Conservation (phyloP, 1,140 invertebrate species). For the Dendroctonus valens region DNA sequence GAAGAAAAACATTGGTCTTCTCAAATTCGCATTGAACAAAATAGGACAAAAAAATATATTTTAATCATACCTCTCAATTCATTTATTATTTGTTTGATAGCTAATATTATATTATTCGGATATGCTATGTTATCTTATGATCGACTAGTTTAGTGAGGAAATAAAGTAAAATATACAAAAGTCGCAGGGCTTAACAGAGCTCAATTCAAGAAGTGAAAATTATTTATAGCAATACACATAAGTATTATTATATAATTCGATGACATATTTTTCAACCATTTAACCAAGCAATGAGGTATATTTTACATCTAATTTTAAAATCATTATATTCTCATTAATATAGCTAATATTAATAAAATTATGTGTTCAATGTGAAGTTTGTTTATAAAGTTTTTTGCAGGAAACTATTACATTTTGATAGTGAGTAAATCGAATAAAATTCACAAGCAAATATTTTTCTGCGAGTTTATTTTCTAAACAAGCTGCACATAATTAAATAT, state of each 20-base stretch:
- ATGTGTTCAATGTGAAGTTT: slow-evolving; percentile 6
- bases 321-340: slow-evolving; percentile 1
- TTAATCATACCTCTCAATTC: no score
- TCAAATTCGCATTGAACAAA: no score
- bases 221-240: slow-evolving; percentile 20
- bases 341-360: background rate
- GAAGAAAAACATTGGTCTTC: no score
- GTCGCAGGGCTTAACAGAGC: background rate
- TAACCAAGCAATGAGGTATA: slow-evolving; percentile 10
- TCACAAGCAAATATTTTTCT: slow-evolving; percentile 7
- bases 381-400: slow-evolving; percentile 5
- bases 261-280: slow-evolving; percentile 5
- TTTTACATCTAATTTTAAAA: background rate
- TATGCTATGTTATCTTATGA: no score
- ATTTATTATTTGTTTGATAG: no score
- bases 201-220: background rate
- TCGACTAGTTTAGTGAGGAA: background rate
- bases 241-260: slow-evolving; percentile 14
- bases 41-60: no score
- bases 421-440: background rate
- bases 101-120: no score
- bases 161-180: background rate
- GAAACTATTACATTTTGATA: background rate
- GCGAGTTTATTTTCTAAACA: slow-evolving; percentile 13
- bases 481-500: slow-evolving; percentile 5